phyloP scores from a whole-genome alignment of 1,140 invertebrate species.

The Dufourea novaeangliae region DNA sequence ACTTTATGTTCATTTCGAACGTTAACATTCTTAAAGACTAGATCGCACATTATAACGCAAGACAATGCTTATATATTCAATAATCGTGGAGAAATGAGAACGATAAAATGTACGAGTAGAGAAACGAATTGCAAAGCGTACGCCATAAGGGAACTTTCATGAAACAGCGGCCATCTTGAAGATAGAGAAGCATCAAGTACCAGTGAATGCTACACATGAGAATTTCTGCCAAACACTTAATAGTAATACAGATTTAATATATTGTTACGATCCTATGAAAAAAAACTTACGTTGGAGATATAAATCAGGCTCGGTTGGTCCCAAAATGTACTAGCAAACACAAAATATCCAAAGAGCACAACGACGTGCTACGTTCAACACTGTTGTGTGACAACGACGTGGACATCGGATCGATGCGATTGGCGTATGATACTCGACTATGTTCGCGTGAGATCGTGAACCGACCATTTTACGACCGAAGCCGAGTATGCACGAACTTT shows the following conservation, averaged over 20 bases:
- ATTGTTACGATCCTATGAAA: constrained; percentile 3
- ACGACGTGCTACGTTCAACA: constrained; percentile 70
- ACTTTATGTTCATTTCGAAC: neutral
- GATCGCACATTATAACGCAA: neutral
- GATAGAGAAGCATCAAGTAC: constrained; percentile 65
- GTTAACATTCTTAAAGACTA: neutral
- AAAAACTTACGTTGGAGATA: constrained; percentile 69
- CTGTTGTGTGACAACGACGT: constrained; percentile 75
- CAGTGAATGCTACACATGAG: constrained; percentile 68
- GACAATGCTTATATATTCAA: neutral
- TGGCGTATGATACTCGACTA: constrained; percentile 63
- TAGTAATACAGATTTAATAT: constrained; percentile 29
- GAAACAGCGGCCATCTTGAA: constrained; percentile 76
- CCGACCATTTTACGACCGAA: constrained; percentile 32
- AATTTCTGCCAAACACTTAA: constrained; percentile 33
- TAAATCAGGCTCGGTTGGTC: constrained; percentile 67
- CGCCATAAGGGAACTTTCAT: constrained; percentile 71
- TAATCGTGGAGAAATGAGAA: neutral
- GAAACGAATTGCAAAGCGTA: constrained; percentile 38
- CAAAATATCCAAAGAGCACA: constrained; percentile 63
- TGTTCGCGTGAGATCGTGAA: constrained; percentile 60
- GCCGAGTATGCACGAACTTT: constrained; percentile 22
- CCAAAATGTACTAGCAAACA: constrained; percentile 69
- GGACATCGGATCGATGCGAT: constrained; percentile 76
- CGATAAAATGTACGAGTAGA: constrained; percentile 25